Evolutionary conservation across 2,797 vertebrate genomes (phyloP).

Genomic region (Micromesistius poutassou): DNA sequence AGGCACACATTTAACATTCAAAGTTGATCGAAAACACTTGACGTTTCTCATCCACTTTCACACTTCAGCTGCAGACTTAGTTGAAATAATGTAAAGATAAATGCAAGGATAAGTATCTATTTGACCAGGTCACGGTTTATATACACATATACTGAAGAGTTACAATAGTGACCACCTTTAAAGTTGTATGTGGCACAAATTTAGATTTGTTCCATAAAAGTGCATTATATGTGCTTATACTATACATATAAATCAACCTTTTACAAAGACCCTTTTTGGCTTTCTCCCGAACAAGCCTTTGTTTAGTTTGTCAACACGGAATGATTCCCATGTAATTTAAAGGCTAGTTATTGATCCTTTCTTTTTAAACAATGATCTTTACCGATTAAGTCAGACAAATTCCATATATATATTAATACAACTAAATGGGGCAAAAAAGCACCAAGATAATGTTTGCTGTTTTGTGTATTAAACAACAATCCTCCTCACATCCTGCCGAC

Average conservation of each 20-base stretch:
- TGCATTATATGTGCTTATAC: constrained; percentile 2
- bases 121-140: not conserved
- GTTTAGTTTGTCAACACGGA: not conserved
- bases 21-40: not conserved
- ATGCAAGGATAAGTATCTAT: not conserved
- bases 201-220: not conserved
- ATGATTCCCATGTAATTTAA: not conserved
- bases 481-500: not conserved
- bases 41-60: not conserved
- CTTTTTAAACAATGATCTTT: not conserved
- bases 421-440: not conserved
- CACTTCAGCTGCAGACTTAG: not conserved
- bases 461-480: not conserved
- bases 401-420: not conserved
- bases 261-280: not conserved
- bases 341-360: not conserved
- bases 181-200: not conserved
- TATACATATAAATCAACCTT: not conserved
- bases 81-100: not conserved
- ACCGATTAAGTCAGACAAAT: not conserved
- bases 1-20: not conserved
- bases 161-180: not conserved
- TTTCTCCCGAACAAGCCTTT: not conserved
- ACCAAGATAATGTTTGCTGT: not conserved
- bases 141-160: not conserved